Evolutionary conservation across 1,140 invertebrate species (phyloP), one percentile per base, ranked within the genome.

Genomic region (Apis laboriosa): DNA sequence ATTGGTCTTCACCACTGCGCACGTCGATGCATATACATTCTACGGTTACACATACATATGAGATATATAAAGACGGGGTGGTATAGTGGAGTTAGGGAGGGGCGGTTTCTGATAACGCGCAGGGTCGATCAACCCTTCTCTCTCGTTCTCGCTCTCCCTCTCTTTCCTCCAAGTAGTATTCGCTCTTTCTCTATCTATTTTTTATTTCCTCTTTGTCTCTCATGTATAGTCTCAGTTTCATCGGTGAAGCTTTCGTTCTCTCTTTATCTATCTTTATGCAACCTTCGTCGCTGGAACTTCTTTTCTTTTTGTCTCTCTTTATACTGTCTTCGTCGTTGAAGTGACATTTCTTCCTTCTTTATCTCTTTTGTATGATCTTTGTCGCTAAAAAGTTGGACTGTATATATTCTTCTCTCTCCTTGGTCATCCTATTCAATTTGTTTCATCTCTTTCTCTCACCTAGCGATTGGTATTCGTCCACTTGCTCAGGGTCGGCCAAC

Each of bases 61-160:
- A 83, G 77, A 76, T 88, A 88, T 83, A 85, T 88, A 88, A 83
- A 80, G 77, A 77, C 86, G 85, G 86, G 88, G 86, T 88, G 84
- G 87, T 86, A 74, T 75, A 80, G 74, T 63, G 68, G 34, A 72
- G 70, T 61, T 64, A 66, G 79, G 84, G 91, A 92, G 92, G 92
- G 92, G 90, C 90, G 91, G 74, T 81, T 80, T 75, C 82, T 86
- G 87, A 90, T 89, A 93, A 90, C 90, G 92, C 92, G 93, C 93
- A 93, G 90, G 92, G 91, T 91, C 91, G 86, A 88, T 84, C 90
- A 91, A 91, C 92, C 91, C 89, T 90, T 88, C 89, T 91, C 76
- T 43, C n/a, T 67, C 58, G 49, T 28, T 88, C 64, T 66, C 68
- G 73, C 58, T 71, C 77, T 53, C 55, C 49, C 72, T 86, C 51